These are phyloP conservation scores for Allygus modestus DNA, from an alignment of 2,888 invertebrate genomes.

Conservation along the genomic window DNA sequence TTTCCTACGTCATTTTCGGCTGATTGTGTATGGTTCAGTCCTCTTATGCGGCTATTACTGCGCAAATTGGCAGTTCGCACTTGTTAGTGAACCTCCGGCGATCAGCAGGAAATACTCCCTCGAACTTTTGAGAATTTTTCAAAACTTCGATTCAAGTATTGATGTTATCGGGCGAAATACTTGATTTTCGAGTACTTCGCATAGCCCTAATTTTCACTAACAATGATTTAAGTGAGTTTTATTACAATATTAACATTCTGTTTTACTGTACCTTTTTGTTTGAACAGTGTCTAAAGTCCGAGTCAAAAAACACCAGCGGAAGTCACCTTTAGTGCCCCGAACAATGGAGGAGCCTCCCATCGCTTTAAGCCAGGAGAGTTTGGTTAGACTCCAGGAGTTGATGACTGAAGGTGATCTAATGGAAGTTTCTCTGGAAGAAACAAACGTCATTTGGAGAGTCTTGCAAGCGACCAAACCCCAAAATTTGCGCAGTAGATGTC, in stretches of 20 bases:
- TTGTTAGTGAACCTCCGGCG: too few species aligned
- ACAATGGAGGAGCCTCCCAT: conserved; percentile 48
- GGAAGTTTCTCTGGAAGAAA: conserved; percentile 65
- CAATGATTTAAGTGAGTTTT: neutral
- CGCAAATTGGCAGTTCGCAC: too few species aligned
- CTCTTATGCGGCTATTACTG: too few species aligned
- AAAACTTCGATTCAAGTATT: too few species aligned
- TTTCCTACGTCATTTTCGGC: too few species aligned
- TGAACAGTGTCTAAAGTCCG: conserved; percentile 42
- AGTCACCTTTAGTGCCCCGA: conserved; percentile 56
- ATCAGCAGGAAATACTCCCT: too few species aligned
- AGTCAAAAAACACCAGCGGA: conserved; percentile 48
- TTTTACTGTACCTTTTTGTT: neutral
- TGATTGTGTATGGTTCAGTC: too few species aligned
- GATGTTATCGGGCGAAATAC: too few species aligned
- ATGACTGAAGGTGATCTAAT: conserved; percentile 67
- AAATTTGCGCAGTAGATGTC: conserved; percentile 26
- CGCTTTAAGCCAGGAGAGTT: conserved; percentile 45
- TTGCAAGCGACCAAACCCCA: conserved; percentile 61
- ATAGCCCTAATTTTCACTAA: too few species aligned
- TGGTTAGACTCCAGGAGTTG: conserved; percentile 62
- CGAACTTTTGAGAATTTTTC: too few species aligned
- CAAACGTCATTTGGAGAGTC: conserved; percentile 64
- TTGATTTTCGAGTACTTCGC: too few species aligned
- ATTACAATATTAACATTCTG: neutral